A percentile compares a stretch with the other conserved stretches of the same genome.
These are phyloP conservation scores for Callionymus lyra DNA, from an alignment of 2,113 vertebrate species.

Conservation along the genomic window DNA sequence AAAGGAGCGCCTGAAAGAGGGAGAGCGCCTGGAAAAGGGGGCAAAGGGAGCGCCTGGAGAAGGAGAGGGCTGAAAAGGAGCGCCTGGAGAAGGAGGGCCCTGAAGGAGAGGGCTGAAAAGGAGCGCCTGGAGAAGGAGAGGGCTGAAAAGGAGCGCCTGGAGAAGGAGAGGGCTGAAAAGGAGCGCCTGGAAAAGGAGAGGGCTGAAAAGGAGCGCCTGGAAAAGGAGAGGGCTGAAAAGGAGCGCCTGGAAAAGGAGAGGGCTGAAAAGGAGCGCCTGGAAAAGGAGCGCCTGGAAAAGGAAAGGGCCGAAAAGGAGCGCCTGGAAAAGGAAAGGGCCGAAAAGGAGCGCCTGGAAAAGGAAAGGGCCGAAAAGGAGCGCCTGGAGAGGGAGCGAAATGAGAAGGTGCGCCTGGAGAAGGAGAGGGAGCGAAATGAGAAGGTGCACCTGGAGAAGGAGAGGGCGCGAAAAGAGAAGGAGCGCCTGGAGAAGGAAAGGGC, in stretches of 20 bases:
- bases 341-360: slow-evolving; percentile 1
- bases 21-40: slow-evolving; percentile 29
- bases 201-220: slow-evolving; percentile 16
- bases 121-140: slow-evolving; percentile 27
- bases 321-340: slow-evolving; percentile 20
- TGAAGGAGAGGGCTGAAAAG: slow-evolving; percentile 8
- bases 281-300: slow-evolving; percentile 21
- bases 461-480: slow-evolving; percentile 18
- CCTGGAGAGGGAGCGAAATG: background rate
- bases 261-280: slow-evolving; percentile 17
- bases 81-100: background rate
- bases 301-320: slow-evolving; percentile 25
- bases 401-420: slow-evolving; percentile 24
- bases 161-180: slow-evolving; percentile 23
- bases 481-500: slow-evolving; percentile 18
- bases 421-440: slow-evolving; percentile 29
- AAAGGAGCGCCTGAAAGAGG: slow-evolving; percentile 17
- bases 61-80: background rate
- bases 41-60: slow-evolving; percentile 1
- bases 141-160: slow-evolving; percentile 26
- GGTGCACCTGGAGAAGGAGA: slow-evolving; percentile 17
- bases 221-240: slow-evolving; percentile 26
- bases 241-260: slow-evolving; percentile 26
- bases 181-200: slow-evolving; percentile 25
- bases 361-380: background rate